A percentile compares a stretch with the other conserved stretches of the same genome.
Evolutionary conservation across 37 sponge, comb jelly and placozoan genomes (phyloP).

Genomic region (Oopsacas minuta): DNA sequence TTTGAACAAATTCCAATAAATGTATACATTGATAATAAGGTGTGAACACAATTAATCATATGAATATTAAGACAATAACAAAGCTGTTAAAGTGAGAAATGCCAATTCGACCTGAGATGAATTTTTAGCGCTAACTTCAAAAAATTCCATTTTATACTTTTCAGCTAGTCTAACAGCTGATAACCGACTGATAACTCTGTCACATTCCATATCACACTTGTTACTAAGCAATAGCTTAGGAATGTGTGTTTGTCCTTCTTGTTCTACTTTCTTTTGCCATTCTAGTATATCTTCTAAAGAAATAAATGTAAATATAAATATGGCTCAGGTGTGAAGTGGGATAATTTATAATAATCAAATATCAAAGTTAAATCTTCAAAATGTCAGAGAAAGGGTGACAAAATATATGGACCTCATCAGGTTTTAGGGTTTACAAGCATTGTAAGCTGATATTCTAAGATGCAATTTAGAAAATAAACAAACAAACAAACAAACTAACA

Average conservation of each 20-base stretch:
- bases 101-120: neutral
- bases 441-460: too few species aligned
- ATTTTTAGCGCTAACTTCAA: neutral
- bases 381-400: too few species aligned
- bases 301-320: neutral
- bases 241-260: neutral
- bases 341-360: too few species aligned
- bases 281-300: neutral
- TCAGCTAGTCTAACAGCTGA: neutral
- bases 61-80: neutral
- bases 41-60: neutral
- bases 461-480: too few species aligned
- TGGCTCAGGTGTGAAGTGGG: neutral
- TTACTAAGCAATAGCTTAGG: neutral
- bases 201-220: neutral
- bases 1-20: too few species aligned
- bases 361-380: too few species aligned
- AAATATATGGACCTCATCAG: too few species aligned
- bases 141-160: neutral
- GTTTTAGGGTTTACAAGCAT: too few species aligned
- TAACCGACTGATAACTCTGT: neutral
- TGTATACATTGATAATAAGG: too few species aligned
- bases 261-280: slow-evolving; percentile 1
- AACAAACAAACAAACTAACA: too few species aligned
- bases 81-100: neutral